Evolutionary conservation across 2,888 invertebrate genomes (phyloP), one percentile per base, ranked within the genome.

Genomic region (Pimpla rufipes): DNA sequence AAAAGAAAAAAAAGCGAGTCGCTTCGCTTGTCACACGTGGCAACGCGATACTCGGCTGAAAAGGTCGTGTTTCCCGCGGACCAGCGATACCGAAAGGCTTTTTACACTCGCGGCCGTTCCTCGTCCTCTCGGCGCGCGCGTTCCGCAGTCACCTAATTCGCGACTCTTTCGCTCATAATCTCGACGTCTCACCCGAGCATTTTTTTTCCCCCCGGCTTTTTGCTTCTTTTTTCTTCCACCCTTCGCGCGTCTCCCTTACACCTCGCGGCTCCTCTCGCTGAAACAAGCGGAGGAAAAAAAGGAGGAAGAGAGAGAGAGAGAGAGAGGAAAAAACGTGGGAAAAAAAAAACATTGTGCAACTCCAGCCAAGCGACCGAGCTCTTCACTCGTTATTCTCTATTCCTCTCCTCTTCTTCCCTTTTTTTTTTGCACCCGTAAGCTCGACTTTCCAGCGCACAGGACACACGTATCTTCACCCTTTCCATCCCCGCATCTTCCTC

Each of bases 41-140:
- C 52, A 85, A 84, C 45, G 55, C 59, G 21, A 68, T 77, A 52
- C 78, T 79, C 59, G 52, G 57, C 66, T 84, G 68, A 82, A 68
- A 52, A 75, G 40, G 29, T 50, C 52, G 35, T 40, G 47, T 59
- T 73, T 57, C 40, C 10, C 37, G 29, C 13, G 68, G 37, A 35
- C 35, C 37, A 35, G 67, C 42, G 47, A 52, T 68, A 52, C 40
- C 29, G 37, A 52, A 47, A 55, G 62, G 59, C 57, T 68, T 29
- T 59, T 16, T 50, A 29, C 42, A 40, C 40, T n/a, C 42, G 6
- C 11, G 45, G n/a, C 18, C 37, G 21, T 71, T 70, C 37, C 62
- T 52, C 16, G 11, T 23, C 11, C 18, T 13, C 16, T 18, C 13
- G 37, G 37, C 62, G n/a, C 55, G 71, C 74, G 29, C 75, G 78